These are phyloP conservation scores for Syngnathus typhle DNA, from an alignment of 2,113 vertebrate genomes.

Conservation along the genomic window DNA sequence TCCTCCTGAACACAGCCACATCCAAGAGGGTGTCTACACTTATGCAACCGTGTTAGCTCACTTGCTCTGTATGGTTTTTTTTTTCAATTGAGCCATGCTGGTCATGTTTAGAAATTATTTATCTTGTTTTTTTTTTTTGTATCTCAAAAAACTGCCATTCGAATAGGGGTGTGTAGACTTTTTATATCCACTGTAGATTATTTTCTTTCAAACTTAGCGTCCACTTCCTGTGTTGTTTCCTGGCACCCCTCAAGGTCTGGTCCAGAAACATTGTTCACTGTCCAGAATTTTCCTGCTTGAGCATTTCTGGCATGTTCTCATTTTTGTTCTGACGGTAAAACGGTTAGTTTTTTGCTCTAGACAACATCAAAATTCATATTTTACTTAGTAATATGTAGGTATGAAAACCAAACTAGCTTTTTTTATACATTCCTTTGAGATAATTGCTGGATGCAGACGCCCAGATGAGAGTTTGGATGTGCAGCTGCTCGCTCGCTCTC, in stretches of 20 bases:
- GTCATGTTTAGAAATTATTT: not conserved
- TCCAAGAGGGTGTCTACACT: not conserved
- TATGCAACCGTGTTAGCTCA: not conserved
- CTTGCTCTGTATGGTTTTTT: not conserved
- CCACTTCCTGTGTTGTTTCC: not conserved
- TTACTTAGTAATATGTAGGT: conserved; percentile 18
- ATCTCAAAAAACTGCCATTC: not conserved
- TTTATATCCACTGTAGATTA: not conserved
- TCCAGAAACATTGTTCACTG: not conserved
- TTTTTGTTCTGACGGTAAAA: conserved; percentile 1
- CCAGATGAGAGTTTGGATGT: conserved; percentile 24
- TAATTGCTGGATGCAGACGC: conserved; percentile 39
- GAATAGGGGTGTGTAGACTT: not conserved
- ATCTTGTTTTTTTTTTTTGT: too few species aligned
- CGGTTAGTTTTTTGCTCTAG: not conserved
- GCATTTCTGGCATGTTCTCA: not conserved
- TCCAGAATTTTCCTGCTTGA: not conserved
- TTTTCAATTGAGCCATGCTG: not conserved
- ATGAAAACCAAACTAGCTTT: conserved; percentile 1
- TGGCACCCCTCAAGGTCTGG: not conserved
- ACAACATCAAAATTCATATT: conserved; percentile 12
- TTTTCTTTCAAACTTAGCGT: not conserved
- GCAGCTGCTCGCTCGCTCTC: conserved; percentile 34
- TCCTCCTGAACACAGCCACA: not conserved
- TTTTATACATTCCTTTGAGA: conserved; percentile 24